Evolutionary conservation across 2,888 invertebrate genomes (phyloP).

Genomic region (Epiblema foenella): DNA sequence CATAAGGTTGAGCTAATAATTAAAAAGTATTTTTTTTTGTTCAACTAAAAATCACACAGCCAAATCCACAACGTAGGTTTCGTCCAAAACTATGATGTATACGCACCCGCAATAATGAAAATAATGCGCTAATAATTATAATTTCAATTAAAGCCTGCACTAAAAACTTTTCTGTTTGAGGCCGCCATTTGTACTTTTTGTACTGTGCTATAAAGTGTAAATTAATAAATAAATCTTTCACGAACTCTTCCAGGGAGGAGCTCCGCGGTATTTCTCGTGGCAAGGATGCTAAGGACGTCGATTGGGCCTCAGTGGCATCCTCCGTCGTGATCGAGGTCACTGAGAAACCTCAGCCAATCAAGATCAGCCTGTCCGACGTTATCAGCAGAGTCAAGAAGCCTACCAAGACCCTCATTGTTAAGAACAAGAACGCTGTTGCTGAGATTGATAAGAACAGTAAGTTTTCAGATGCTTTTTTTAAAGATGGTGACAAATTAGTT

Average conservation of each 20-base stretch:
- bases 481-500: neutral
- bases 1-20: no score
- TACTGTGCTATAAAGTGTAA: no score
- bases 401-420: constrained; percentile 83
- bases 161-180: no score
- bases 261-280: constrained; percentile 93
- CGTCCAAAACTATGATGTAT: no score
- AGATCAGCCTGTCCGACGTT: constrained; percentile 90
- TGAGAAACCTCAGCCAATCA: constrained; percentile 90
- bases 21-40: no score
- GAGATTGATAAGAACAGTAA: constrained; percentile 87
- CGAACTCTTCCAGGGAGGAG: constrained; percentile 87
- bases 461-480: constrained; percentile 48
- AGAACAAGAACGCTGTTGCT: constrained; percentile 77
- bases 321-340: constrained; percentile 83
- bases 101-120: no score
- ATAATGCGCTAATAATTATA: no score
- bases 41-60: no score
- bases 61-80: no score
- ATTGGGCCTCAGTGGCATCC: constrained; percentile 92
- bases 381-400: constrained; percentile 89
- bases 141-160: no score
- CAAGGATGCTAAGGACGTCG: constrained; percentile 92
- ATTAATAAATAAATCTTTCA: no score
- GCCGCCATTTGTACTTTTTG: no score